These are phyloP conservation scores for Potorous gilbertii DNA, from an alignment of 2,797 vertebrate genomes.

Conservation along the genomic window DNA sequence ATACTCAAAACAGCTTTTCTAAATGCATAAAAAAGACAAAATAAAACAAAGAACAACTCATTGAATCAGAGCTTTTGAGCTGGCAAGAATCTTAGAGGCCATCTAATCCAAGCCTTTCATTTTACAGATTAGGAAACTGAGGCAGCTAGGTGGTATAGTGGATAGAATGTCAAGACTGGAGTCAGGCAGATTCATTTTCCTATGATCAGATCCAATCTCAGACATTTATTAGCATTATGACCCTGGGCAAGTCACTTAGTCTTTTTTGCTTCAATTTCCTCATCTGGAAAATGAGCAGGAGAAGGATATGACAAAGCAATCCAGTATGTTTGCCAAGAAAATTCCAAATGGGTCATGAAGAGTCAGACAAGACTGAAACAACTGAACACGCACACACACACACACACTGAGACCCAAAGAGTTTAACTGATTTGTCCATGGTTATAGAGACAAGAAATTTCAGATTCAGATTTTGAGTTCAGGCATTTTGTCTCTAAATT, in stretches of 20 bases:
- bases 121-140: not conserved
- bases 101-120: not conserved
- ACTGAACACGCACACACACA: no score
- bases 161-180: not conserved
- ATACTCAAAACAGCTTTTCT: not conserved
- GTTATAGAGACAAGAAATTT: not conserved
- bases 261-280: no score
- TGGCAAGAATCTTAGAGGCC: not conserved
- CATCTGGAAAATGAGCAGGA: no score
- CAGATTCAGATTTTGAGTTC: not conserved
- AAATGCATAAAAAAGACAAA: not conserved
- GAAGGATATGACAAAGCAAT: no score
- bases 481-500: not conserved
- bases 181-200: no score
- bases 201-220: not conserved
- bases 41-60: not conserved
- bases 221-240: not conserved
- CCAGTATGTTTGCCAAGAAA: no score
- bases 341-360: no score
- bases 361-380: no score
- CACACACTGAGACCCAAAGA: not conserved
- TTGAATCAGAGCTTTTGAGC: not conserved
- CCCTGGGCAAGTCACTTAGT: not conserved
- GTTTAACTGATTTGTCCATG: not conserved
- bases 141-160: not conserved